phyloP scores from a whole-genome alignment of 2,888 invertebrate species.

The Pristionchus arcanus region DNA sequence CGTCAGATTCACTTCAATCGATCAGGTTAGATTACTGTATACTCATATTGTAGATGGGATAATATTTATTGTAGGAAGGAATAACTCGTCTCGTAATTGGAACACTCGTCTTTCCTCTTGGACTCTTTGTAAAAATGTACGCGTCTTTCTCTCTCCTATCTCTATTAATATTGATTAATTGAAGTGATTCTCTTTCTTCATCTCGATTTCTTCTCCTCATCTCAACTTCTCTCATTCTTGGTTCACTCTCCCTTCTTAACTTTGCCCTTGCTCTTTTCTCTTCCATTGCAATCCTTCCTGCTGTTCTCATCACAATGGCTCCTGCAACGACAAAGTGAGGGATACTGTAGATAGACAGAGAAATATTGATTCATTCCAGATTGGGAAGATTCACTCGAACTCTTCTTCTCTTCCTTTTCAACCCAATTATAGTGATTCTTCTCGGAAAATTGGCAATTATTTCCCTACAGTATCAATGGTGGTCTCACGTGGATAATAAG shows the following conservation, averaged over 20 bases:
- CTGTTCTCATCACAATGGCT: conserved; percentile 53
- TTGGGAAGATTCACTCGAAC: conserved; percentile 53
- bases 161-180: not conserved
- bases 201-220: conserved; percentile 28
- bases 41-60: not conserved
- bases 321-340: conserved; percentile 55
- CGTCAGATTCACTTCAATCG: not conserved
- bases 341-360: conserved; percentile 24
- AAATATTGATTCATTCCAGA: conserved; percentile 54
- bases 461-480: conserved; percentile 49
- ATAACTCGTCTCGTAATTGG: conserved; percentile 23
- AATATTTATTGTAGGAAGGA: not conserved
- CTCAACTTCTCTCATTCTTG: conserved; percentile 59
- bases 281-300: conserved; percentile 58
- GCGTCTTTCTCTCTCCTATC: not conserved
- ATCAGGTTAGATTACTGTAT: not conserved
- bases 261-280: conserved; percentile 65
- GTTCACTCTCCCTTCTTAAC: conserved; percentile 68
- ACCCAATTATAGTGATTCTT: conserved; percentile 56
- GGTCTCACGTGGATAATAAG: conserved; percentile 5
- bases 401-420: conserved; percentile 56
- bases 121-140: conserved; percentile 35
- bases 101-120: not conserved
- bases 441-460: conserved; percentile 23
- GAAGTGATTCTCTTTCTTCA: conserved; percentile 5